Evolutionary conservation across 2,797 vertebrate genomes (phyloP), one percentile per base, ranked within the genome.

Genomic region (Thripadectes ignobilis): DNA sequence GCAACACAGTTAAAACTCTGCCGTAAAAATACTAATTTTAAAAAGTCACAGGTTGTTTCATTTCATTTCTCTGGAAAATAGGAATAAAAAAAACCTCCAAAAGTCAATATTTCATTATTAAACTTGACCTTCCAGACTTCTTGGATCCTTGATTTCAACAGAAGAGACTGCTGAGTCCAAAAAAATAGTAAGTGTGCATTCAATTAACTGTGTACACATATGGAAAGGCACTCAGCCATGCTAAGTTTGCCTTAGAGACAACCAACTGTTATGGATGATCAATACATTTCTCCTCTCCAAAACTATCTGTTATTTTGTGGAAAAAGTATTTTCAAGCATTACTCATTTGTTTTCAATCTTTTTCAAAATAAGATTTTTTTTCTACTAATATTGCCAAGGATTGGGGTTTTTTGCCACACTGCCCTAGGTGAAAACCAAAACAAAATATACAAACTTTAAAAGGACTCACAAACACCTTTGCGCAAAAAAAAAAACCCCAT

Each of bases 301-400:
- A 95, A 63, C 19, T 39, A 79, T 3, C 43, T 27, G 6, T 7
- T 83, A 51, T 41, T 86, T 62, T 30, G 30, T 43, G 67, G 26
- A 59, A 67, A 30, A 75, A 59, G 21, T 59, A 74, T 74, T 93
- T 90, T 92, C 69, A 83, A 52, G n/a, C 24, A 85, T 71, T 20
- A 94, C 34, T 30, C 61, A 71, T 43, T 92, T 92, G 57, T 46
- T 94, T 88, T 67, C 81, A 73, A 76, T 66, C 29, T 73, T 92
- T 73, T 39, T 19, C 59, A 43, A 88, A 72, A 29, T 1, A 48
- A 36, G 10, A 76, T 3, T 3, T 17, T 63, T 73, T 73, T 65
- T 14, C 15, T 65, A 36, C 62, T 78, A 29, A 13, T 73, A 46
- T 14, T 78, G 62, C 39, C 34, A 88, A 65, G 43, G 45, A 74